Conservation (phyloP, 2,888 invertebrate genomes). For the Drosophila birchii region DNA sequence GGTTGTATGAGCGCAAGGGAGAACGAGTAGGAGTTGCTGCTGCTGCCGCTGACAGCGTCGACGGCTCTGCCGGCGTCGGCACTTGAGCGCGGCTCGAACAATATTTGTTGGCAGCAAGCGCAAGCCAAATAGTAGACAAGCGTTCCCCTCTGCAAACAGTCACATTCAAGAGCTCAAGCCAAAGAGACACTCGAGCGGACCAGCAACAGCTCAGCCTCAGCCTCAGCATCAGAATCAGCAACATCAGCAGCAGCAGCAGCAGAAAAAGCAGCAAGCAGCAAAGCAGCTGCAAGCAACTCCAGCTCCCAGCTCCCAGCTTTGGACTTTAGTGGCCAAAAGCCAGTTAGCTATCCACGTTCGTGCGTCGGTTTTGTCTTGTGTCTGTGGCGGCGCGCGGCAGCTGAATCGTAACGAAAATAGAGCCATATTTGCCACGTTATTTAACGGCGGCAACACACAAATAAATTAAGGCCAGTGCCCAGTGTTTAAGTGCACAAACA, state of each 20-base stretch:
- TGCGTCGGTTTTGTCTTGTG: conserved; percentile 67
- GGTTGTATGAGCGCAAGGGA: conserved; percentile 49
- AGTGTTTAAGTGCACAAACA: conserved; percentile 75
- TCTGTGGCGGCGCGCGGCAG: conserved; percentile 71
- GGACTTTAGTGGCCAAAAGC: conserved; percentile 75
- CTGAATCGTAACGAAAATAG: conserved; percentile 55
- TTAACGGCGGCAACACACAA: conserved; percentile 70
- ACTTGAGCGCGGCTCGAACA: conserved; percentile 85
- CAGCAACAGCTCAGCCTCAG: conserved; percentile 61
- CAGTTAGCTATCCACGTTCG: conserved; percentile 75
- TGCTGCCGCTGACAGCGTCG: conserved; percentile 43
- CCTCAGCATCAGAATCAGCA: conserved; percentile 37
- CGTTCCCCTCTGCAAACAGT: conserved; percentile 86
- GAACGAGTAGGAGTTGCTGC: conserved; percentile 57
- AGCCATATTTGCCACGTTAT: conserved; percentile 74
- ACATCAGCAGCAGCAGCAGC: conserved; percentile 6
- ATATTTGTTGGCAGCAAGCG: conserved; percentile 85
- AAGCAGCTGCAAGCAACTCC: conserved; percentile 48
- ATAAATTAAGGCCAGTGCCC: conserved; percentile 69
- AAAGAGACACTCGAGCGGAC: conserved; percentile 85
- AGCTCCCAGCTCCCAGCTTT: conserved; percentile 62
- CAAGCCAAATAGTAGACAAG: conserved; percentile 85
- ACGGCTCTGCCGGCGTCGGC: conserved; percentile 62
- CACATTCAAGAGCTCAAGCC: conserved; percentile 85
- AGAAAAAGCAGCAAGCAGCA: conserved; percentile 26